Conservation (phyloP, 1,140 invertebrate species). For the Drosophila yakuba region DNA sequence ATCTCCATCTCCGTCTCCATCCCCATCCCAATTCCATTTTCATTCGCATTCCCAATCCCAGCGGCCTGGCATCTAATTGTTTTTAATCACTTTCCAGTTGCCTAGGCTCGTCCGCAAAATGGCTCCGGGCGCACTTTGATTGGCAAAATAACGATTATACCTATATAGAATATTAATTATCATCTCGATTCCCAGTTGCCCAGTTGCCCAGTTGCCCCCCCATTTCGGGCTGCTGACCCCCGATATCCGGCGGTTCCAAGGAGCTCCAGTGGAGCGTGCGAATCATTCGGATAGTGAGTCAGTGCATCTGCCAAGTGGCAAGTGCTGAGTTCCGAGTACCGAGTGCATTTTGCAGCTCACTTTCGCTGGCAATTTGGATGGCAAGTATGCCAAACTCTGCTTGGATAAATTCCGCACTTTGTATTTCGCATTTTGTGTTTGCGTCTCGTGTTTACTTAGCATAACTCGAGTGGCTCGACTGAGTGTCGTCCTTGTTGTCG, state of each 20-base stretch:
- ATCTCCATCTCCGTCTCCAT: background rate
- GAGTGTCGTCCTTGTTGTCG: constrained; percentile 43
- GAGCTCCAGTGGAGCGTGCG: background rate
- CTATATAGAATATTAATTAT: constrained; percentile 58
- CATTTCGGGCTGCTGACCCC: background rate
- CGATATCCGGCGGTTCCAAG: background rate
- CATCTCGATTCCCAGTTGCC: background rate
- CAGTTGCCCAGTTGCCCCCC: no score
- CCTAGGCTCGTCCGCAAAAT: constrained; percentile 35
- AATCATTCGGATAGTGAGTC: background rate
- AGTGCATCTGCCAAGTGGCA: constrained; percentile 5
- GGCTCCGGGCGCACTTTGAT: constrained; percentile 53
- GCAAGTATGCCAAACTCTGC: background rate
- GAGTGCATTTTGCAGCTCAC: constrained; percentile 15
- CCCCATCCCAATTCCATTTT: background rate
- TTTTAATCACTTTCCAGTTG: constrained; percentile 76
- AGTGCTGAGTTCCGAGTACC: constrained; percentile 1
- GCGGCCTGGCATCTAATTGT: constrained; percentile 56
- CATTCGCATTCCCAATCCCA: background rate
- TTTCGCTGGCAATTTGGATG: constrained; percentile 1
- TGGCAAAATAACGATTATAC: constrained; percentile 63
- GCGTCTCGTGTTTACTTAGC: constrained; percentile 34
- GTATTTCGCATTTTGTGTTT: constrained; percentile 7
- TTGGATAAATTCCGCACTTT: background rate
- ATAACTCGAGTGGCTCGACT: constrained; percentile 28